A percentile compares a stretch with the other conserved stretches of the same genome.
These are phyloP conservation scores for Protonemura montana DNA, from an alignment of 2,888 invertebrate species.

Conservation along the genomic window DNA sequence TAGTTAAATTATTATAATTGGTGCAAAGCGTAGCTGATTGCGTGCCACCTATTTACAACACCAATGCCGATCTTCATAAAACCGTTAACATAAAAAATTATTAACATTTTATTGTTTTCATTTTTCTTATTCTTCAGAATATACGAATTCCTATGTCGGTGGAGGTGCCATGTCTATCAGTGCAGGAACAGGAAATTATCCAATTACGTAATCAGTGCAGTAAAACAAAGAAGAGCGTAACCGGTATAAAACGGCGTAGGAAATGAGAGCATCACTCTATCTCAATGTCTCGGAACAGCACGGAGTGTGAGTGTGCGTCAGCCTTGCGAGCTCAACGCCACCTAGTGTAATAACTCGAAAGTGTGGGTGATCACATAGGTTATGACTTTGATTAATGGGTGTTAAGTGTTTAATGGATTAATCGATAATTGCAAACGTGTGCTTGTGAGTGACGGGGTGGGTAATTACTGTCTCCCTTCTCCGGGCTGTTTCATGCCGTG, in stretches of 20 bases:
- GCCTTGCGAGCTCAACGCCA: background rate
- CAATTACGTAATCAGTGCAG: background rate
- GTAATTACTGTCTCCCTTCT: constrained; percentile 55
- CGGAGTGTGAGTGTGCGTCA: background rate
- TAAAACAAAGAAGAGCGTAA: background rate
- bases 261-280: too few species aligned
- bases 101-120: background rate
- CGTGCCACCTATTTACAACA: background rate
- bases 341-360: background rate
- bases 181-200: background rate
- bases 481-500: background rate
- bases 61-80: background rate
- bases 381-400: constrained; percentile 62
- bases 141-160: background rate
- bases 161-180: background rate
- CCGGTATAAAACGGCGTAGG: too few species aligned
- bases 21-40: background rate
- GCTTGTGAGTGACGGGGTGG: constrained; percentile 58
- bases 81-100: background rate
- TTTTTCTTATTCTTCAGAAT: background rate
- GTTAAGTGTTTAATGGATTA: constrained; percentile 63
- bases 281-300: too few species aligned
- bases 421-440: constrained; percentile 61
- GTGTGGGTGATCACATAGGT: constrained; percentile 38
- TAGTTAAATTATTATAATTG: background rate